These are phyloP conservation scores for Ciconia maguari DNA, from an alignment of 2,113 vertebrate genomes.

Conservation along the genomic window DNA sequence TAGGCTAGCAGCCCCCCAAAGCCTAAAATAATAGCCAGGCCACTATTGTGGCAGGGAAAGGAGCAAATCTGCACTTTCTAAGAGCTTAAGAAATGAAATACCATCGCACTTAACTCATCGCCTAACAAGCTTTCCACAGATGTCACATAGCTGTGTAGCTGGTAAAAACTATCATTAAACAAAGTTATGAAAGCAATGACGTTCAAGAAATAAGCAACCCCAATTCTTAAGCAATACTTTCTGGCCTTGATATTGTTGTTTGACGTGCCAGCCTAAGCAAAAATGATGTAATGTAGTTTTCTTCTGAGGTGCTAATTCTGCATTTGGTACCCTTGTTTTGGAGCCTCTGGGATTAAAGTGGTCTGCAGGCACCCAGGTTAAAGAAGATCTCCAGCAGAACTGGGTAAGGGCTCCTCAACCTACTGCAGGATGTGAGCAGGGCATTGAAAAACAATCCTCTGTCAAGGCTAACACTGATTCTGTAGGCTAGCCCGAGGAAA, in stretches of 20 bases:
- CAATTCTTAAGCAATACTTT: not conserved
- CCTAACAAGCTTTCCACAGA: not conserved
- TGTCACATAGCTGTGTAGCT: not conserved
- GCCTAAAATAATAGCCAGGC: not conserved
- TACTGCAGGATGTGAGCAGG: not conserved
- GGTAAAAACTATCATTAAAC: slow-evolving; percentile 40
- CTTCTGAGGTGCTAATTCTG: not conserved
- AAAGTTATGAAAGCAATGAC: slow-evolving; percentile 24
- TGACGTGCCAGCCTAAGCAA: not conserved
- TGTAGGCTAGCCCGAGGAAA: not conserved
- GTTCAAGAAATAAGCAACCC: slow-evolving; percentile 18
- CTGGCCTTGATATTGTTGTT: not conserved
- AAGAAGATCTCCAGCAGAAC: not conserved
- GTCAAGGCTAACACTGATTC: not conserved
- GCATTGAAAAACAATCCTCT: not conserved
- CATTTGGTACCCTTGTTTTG: not conserved
- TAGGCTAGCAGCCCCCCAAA: not conserved
- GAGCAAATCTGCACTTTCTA: not conserved
- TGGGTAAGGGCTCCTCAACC: not conserved
- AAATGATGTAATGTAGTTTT: not conserved
- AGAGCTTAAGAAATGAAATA: slow-evolving; percentile 23
- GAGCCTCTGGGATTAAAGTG: not conserved
- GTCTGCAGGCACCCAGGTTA: not conserved
- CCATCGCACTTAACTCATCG: not conserved
- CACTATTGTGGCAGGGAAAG: not conserved